Percentiles rank a stretch among this genome's conserved stretches.
These are phyloP conservation scores for Crossocerus cetratus DNA, from an alignment of 2,888 invertebrate species.

Conservation along the genomic window DNA sequence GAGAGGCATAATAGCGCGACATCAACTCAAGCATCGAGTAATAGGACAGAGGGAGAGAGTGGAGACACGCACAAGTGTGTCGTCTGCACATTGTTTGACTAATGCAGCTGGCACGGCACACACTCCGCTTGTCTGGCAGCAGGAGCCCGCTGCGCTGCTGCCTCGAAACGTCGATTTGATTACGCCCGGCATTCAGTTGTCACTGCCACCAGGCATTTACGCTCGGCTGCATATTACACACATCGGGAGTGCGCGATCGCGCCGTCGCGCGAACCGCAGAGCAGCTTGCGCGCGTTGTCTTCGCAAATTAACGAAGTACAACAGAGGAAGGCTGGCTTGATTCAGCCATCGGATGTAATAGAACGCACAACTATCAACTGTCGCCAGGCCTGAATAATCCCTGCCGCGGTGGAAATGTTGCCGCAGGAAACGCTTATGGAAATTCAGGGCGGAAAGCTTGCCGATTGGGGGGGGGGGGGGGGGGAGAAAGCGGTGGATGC, in stretches of 20 bases:
- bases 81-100: constrained; percentile 22
- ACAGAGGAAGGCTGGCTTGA: no score
- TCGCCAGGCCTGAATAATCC: no score
- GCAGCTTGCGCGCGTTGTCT: no score
- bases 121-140: constrained; percentile 20
- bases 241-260: no score
- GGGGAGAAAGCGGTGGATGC: neutral
- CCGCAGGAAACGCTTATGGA: no score
- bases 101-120: constrained; percentile 18
- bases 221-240: neutral
- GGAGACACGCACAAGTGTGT: constrained; percentile 16
- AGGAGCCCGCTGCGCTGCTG: neutral
- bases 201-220: constrained; percentile 5
- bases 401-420: no score
- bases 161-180: neutral
- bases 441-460: no score
- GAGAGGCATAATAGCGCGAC: neutral
- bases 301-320: no score
- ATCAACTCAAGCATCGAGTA: neutral
- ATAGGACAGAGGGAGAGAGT: neutral
- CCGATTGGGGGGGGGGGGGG: no score
- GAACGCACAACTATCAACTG: no score
- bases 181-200: constrained; percentile 5
- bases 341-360: no score
- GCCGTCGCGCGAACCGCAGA: no score